These are phyloP conservation scores for Caiman crocodilus DNA, from an alignment of 2,797 vertebrate species.

Conservation along the genomic window DNA sequence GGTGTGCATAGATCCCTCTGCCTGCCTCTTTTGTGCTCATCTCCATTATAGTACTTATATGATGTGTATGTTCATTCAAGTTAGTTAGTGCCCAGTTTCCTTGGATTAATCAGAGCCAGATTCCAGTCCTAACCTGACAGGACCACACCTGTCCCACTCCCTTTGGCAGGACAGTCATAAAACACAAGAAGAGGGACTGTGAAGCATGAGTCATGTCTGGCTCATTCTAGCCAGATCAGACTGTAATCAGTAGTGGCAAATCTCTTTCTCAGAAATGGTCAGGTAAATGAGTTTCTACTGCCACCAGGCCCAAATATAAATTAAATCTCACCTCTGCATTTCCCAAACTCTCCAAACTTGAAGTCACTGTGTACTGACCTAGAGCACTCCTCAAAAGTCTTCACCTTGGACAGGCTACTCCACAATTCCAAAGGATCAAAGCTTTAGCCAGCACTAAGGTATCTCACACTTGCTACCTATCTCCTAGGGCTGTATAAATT, in stretches of 20 bases:
- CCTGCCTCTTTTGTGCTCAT: not conserved
- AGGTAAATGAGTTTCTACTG: not conserved
- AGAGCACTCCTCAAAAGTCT: not conserved
- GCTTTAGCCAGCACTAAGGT: not conserved
- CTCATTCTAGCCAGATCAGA: not conserved
- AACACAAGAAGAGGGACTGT: not conserved
- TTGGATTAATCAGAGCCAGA: not conserved
- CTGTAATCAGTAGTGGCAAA: not conserved
- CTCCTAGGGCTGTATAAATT: too few relatives aligned
- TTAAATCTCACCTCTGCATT: constrained; percentile 3
- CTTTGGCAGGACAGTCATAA: not conserved
- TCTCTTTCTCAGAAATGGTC: not conserved
- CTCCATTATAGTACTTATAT: not conserved
- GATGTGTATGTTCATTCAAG: not conserved
- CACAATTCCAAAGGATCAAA: not conserved
- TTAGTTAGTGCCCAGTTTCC: not conserved
- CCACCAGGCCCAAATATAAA: not conserved
- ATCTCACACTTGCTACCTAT: not conserved
- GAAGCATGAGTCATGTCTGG: not conserved
- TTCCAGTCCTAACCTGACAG: constrained; percentile 14
- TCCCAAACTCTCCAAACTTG: not conserved
- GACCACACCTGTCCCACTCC: not conserved
- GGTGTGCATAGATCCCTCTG: not conserved
- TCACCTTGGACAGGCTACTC: too few relatives aligned
- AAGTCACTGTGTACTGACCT: not conserved